A percentile compares a stretch with the other conserved stretches of the same genome.
Evolutionary conservation across 2,113 vertebrate species (phyloP).

Genomic region (Phycodurus eques): DNA sequence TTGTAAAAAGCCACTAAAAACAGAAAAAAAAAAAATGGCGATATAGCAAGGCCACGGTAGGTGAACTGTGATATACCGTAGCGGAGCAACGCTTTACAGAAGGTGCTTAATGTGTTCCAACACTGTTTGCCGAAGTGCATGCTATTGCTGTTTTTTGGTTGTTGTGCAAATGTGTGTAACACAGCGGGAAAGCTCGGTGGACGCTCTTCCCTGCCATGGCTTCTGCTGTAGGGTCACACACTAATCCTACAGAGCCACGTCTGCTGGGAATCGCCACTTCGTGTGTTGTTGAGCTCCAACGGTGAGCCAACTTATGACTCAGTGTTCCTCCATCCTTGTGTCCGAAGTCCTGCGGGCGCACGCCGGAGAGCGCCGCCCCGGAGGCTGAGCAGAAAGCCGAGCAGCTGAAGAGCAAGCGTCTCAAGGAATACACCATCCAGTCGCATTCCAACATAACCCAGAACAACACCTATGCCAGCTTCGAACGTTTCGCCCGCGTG

Average conservation of each 20-base stretch:
- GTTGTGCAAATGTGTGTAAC: slow-evolving; percentile 48
- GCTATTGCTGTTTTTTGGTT: slow-evolving; percentile 41
- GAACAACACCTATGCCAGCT: slow-evolving; percentile 86
- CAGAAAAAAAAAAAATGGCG: no score
- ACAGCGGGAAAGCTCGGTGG: slow-evolving; percentile 49
- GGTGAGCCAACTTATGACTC: slow-evolving; percentile 53
- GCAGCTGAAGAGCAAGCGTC: slow-evolving; percentile 82
- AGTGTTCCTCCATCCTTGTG: slow-evolving; percentile 78
- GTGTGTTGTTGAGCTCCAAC: slow-evolving; percentile 45
- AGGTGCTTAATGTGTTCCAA: not conserved
- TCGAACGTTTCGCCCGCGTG: slow-evolving; percentile 79
- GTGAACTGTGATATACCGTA: no score
- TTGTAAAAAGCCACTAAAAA: no score
- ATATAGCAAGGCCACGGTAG: no score
- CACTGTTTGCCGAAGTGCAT: slow-evolving; percentile 28
- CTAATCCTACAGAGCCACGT: slow-evolving; percentile 50
- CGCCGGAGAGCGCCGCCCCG: slow-evolving; percentile 65
- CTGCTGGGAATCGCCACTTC: slow-evolving; percentile 34
- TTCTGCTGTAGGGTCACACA: slow-evolving; percentile 49
- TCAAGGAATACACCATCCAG: slow-evolving; percentile 88
- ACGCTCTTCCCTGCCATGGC: slow-evolving; percentile 40
- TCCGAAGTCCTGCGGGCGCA: slow-evolving; percentile 72
- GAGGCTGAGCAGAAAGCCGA: slow-evolving; percentile 70
- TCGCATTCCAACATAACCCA: slow-evolving; percentile 83
- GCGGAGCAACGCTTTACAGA: no score